Percentiles rank a stretch among this genome's conserved stretches.
phyloP scores from a whole-genome alignment of 2,113 vertebrate genomes.

The Felis chaus region DNA sequence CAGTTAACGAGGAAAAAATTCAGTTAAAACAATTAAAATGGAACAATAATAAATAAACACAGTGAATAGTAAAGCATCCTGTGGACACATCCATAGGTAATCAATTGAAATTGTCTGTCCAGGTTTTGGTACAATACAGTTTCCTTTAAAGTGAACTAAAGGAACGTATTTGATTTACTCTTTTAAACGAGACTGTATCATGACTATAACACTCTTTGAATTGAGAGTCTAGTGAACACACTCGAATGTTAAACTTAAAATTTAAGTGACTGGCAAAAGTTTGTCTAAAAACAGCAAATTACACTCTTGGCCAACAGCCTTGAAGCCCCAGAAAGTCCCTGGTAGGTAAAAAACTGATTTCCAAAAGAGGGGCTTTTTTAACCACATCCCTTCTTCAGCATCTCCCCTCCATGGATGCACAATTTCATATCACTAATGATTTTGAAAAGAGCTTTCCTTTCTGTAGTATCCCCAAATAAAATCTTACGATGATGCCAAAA shows the following conservation, averaged over 20 bases:
- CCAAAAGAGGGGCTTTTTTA: constrained; percentile 58
- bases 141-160: neutral
- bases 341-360: constrained; percentile 67
- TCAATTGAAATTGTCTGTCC: neutral
- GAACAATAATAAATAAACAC: neutral
- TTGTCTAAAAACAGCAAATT: constrained; percentile 68
- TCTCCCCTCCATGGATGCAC: constrained; percentile 35
- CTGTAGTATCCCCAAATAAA: constrained; percentile 42
- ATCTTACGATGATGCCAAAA: neutral
- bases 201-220: neutral
- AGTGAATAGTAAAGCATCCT: neutral
- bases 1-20: neutral
- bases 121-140: neutral
- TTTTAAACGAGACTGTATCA: neutral
- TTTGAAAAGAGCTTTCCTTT: constrained; percentile 49
- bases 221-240: constrained; percentile 61
- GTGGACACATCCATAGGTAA: neutral
- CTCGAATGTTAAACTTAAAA: constrained; percentile 6
- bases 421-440: neutral
- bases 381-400: constrained; percentile 42
- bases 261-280: constrained; percentile 55
- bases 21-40: neutral
- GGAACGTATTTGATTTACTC: neutral
- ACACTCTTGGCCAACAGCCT: constrained; percentile 28
- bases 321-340: constrained; percentile 47